Conservation (phyloP, 2,113 vertebrate species). For the Dasyurus viverrinus region DNA sequence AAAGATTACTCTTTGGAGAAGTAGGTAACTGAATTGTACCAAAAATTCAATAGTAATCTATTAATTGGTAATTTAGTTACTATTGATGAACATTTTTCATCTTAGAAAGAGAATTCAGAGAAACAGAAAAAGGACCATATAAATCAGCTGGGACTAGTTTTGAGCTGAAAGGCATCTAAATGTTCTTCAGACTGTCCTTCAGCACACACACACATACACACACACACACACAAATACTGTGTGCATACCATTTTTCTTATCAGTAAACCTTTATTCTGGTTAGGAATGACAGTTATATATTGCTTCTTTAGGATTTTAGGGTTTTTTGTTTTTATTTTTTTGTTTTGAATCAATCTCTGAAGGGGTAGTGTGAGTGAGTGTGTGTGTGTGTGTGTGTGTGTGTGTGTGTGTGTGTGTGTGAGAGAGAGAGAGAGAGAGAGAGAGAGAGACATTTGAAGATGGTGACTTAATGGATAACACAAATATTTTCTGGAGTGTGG, state of each 20-base stretch:
- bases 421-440: too few species aligned
- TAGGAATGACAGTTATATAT: neutral
- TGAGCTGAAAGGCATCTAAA: conserved; percentile 65
- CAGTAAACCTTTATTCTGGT: neutral
- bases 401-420: too few species aligned
- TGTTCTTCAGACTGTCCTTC: neutral
- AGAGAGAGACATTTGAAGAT: neutral
- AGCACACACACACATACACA: too few species aligned
- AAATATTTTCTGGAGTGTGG: neutral
- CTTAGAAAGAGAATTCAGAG: conserved; percentile 69
- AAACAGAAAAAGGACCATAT: conserved; percentile 52
- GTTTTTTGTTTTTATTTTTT: neutral
- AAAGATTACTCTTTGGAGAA: conserved; percentile 68
- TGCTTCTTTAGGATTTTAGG: neutral
- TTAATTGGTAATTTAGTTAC: conserved; percentile 83
- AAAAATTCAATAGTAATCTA: conserved; percentile 79
- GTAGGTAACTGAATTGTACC: conserved; percentile 69
- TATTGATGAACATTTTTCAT: conserved; percentile 78
- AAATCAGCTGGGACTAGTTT: conserved; percentile 71
- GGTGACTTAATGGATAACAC: neutral
- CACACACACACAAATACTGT: neutral
- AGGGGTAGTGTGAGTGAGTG: neutral
- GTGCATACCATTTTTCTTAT: neutral
- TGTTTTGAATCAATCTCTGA: neutral
- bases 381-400: neutral